phyloP scores from a whole-genome alignment of 2,888 invertebrate genomes.

The Dicyrtomina minuta region DNA sequence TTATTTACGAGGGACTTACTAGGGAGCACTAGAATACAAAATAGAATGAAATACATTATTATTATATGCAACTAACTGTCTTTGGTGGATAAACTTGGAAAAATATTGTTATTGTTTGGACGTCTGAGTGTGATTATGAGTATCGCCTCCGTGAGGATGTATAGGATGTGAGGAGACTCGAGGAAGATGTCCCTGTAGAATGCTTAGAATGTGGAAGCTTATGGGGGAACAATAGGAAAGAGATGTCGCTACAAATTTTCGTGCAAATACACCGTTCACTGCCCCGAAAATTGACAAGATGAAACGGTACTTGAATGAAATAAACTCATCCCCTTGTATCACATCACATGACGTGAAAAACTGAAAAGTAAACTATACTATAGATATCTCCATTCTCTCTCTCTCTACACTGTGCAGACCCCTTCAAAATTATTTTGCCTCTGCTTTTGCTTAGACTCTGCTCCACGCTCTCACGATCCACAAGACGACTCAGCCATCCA shows the following conservation, averaged over 20 bases:
- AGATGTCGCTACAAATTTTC: slow-evolving; percentile 8
- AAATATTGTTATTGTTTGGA: too few relatives aligned
- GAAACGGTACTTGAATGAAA: slow-evolving; percentile 39
- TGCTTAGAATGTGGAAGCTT: too few relatives aligned
- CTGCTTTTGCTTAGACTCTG: too few relatives aligned
- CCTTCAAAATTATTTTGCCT: too few relatives aligned
- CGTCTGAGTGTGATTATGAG: neutral
- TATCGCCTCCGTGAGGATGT: neutral
- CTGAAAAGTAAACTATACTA: too few relatives aligned
- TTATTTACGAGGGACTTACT: too few relatives aligned
- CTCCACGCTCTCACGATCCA: neutral
- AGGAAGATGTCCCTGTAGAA: neutral
- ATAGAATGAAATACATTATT: too few relatives aligned
- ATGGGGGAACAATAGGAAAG: neutral
- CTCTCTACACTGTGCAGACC: neutral
- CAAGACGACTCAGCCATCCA: neutral
- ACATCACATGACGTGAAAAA: neutral
- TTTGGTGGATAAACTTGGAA: too few relatives aligned
- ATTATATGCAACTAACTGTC: too few relatives aligned
- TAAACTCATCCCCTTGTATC: slow-evolving; percentile 10
- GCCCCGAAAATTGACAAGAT: slow-evolving; percentile 45
- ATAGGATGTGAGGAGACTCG: neutral
- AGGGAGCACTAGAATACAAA: too few relatives aligned
- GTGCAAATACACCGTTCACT: slow-evolving; percentile 44
- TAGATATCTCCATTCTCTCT: neutral